Evolutionary conservation across 2,797 vertebrate genomes (phyloP).

Genomic region (Schizopygopsis malacanthus): DNA sequence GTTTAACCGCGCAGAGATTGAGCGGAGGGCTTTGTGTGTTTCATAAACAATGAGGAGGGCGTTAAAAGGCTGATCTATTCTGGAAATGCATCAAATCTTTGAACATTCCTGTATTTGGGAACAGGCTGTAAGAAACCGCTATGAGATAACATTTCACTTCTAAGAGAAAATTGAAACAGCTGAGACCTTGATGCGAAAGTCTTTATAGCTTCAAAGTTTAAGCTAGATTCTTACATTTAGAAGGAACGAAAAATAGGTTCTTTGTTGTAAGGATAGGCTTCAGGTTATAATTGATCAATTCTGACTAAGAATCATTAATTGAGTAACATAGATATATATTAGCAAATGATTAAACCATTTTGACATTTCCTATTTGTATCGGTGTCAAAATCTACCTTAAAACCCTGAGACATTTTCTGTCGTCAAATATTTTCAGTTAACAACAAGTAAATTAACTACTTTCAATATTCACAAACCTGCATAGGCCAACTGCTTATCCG

Average conservation of each 20-base stretch:
- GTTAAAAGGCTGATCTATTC: slow-evolving; percentile 15
- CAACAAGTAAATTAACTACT: not conserved
- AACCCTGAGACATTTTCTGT: not conserved
- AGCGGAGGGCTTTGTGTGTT: slow-evolving; percentile 25
- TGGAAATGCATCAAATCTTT: slow-evolving; percentile 16
- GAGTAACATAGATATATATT: not conserved
- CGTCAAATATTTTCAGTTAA: not conserved
- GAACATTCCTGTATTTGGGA: slow-evolving; percentile 10
- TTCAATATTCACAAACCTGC: not conserved
- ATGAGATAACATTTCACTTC: not conserved
- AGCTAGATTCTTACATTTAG: not conserved
- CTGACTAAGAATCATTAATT: not conserved
- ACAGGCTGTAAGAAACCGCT: slow-evolving; percentile 3
- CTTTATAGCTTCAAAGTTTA: slow-evolving; percentile 24
- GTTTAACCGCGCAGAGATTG: slow-evolving; percentile 31
- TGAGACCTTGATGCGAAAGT: not conserved
- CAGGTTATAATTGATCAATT: not conserved
- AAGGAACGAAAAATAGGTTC: not conserved
- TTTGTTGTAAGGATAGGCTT: not conserved
- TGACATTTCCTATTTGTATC: not conserved
- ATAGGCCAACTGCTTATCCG: not conserved
- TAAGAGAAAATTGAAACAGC: slow-evolving; percentile 26
- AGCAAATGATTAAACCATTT: not conserved
- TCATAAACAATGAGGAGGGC: slow-evolving; percentile 34
- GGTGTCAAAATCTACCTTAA: not conserved